These are phyloP conservation scores for Doryteuthis pealeii DNA, from an alignment of 1,140 invertebrate species.

Conservation along the genomic window DNA sequence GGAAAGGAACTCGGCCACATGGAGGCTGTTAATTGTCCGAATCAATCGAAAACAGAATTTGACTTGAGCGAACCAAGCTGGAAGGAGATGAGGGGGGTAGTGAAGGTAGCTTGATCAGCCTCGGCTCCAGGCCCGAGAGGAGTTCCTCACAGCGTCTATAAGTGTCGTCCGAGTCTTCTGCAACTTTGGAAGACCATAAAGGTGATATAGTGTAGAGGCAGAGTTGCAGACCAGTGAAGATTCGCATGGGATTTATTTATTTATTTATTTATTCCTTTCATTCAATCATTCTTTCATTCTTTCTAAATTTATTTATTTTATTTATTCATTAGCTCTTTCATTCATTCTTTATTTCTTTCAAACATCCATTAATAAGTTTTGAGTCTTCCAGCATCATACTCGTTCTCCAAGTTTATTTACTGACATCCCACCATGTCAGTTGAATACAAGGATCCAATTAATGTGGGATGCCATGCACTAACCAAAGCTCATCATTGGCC, in stretches of 20 bases:
- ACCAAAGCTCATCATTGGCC: too few species aligned
- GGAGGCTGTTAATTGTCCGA: background rate
- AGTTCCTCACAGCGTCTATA: background rate
- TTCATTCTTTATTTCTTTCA: too few species aligned
- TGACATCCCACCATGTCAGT: too few species aligned
- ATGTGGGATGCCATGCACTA: too few species aligned
- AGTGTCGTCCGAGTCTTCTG: background rate
- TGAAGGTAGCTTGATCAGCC: background rate
- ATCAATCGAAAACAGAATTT: background rate
- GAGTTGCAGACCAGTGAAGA: background rate
- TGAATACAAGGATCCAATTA: too few species aligned
- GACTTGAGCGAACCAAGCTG: background rate
- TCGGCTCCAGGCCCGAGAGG: background rate
- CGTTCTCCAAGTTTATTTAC: too few species aligned
- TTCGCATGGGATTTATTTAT: background rate
- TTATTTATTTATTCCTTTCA: too few species aligned
- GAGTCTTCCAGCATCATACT: too few species aligned
- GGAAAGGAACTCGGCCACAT: background rate
- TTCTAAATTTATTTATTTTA: too few species aligned
- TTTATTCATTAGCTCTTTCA: too few species aligned
- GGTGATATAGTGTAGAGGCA: background rate
- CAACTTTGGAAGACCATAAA: background rate
- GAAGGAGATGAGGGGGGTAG: background rate
- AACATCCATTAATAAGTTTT: too few species aligned
- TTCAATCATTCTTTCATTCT: too few species aligned